Evolutionary conservation across 2,888 invertebrate species (phyloP), one percentile per base, ranked within the genome.

Genomic region (Baronia brevicornis): DNA sequence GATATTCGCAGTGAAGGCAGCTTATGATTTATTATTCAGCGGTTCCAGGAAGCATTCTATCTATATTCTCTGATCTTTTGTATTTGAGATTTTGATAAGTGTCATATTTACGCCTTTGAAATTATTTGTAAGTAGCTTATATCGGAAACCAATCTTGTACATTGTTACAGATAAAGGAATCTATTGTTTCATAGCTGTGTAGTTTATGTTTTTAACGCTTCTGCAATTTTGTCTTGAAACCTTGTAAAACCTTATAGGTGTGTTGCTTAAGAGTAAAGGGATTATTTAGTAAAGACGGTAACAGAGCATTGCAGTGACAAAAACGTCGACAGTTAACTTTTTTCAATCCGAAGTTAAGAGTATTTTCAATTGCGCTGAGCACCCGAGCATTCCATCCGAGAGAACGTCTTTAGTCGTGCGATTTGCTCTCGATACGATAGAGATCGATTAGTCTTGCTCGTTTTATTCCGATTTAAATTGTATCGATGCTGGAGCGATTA

Each of bases 401-500:
- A 60, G 67, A 71, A 68, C 73, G 68, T 79, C 75, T 78, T 74
- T 71, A 73, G 69, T 60, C 65, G 69, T 71, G 58, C 71, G 78
- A 79, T 80, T 78, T 77, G 72, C 72, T 77, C 77, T 67, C 68
- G 74, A 73, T 70, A 62, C 70, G 74, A 73, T 66, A 57, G 68
- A 73, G 69, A 79, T 77, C 66, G 67, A 80, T 79, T 78, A 63
- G 71, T 52, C 62, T 66, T 71, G 67, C 70, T 75, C 73, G 71
- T 74, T 78, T 79, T 74, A 60, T 71, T 67, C 60, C 61, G 68
- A 77, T 78, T 77, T 73, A 74, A 80, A 80, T 74, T 78, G 79
- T 80, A 78, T 74, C 74, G 73, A 72, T 71, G 66, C 68, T 67
- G 50, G 60, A 53, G 64, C 78, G 79, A 79, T 79, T 78, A 77